phyloP scores from a whole-genome alignment of 2,797 vertebrate genomes.

The Pseudochromis fuscus region DNA sequence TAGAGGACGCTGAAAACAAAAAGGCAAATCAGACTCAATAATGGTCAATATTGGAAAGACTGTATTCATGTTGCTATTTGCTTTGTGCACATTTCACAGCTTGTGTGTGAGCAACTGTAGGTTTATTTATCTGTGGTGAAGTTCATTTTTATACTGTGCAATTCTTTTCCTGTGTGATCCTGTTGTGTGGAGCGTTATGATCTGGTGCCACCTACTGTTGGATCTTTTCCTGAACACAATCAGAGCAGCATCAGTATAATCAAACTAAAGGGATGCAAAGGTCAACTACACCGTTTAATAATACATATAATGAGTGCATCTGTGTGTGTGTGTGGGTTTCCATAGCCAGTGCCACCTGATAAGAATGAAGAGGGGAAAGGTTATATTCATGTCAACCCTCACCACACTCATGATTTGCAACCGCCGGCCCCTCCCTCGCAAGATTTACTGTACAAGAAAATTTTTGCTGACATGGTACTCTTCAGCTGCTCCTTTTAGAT shows the following conservation, averaged over 20 bases:
- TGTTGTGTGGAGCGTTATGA: conserved; percentile 27
- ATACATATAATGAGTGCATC: not conserved
- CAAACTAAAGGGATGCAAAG: conserved; percentile 37
- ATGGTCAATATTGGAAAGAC: not conserved
- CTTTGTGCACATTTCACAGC: conserved; percentile 3
- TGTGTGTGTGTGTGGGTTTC: no score
- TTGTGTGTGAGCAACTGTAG: not conserved
- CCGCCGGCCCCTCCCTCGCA: conserved; percentile 61
- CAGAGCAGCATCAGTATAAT: conserved; percentile 18
- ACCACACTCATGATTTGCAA: conserved; percentile 66
- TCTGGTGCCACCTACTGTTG: conserved; percentile 77
- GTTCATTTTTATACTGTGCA: not conserved
- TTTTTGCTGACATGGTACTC: conserved; percentile 80
- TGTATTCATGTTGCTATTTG: conserved; percentile 7
- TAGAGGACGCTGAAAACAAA: conserved; percentile 69
- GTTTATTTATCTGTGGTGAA: not conserved
- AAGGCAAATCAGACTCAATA: not conserved
- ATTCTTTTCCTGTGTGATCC: conserved; percentile 1
- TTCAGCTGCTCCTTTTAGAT: conserved; percentile 69
- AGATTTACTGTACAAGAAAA: conserved; percentile 80
- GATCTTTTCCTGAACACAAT: conserved; percentile 25
- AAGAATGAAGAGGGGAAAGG: conserved; percentile 58
- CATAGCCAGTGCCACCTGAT: conserved; percentile 33
- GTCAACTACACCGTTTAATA: conserved; percentile 2
- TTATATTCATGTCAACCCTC: conserved; percentile 64